Base-by-base conservation (phyloP, 2,888 invertebrate genomes). In the Dolichopus griseipennis region DNA sequence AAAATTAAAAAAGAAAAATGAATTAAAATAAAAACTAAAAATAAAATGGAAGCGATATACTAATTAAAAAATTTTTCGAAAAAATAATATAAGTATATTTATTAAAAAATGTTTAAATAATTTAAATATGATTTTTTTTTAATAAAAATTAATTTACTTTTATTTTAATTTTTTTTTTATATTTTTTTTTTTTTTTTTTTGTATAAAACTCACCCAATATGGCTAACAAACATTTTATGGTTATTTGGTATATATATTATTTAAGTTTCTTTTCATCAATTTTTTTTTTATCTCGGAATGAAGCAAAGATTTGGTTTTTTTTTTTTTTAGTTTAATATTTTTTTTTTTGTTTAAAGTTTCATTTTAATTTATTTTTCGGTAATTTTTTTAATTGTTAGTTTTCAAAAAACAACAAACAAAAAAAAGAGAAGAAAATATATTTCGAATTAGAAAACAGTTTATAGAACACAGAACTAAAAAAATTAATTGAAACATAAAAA, bases 181-280 rank as follows among this genome's bases (percentile, higher is more conserved):
- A n/a, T n/a, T n/a, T 65, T 43, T 43, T 52, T 18, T 65, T 22
- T 41, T 68, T 65, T 62, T 66, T 68, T 52, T 21, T 22, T 65
- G 37, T 66, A 61, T 65, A 69, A 68, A 70, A 71, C 71, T 71
- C 71, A 71, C 71, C 71, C 69, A 71, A 71, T 70, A 69, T 70
- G 67, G 69, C 69, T 71, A 69, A 66, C 65, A 67, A 33, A 63
- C 22, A 27, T 33, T 64, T 64, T 64, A 27, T 62, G 52, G 18
- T 63, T 15, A 27, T 63, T 63, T 63, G 37, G 61, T 63, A 15
- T 63, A 18, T 61, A 15, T 27, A 15, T n/a, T 27, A 15, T 63
- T 63, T 18, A 63, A 52, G 52, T 52, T 52, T 52, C 52, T 52
- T 52, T 27, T 63, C 63, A 20, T 63, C 63, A 63, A 15, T 63